These are phyloP conservation scores for Pachliopta kotzebuea DNA, from an alignment of 2,888 invertebrate genomes.

Conservation along the genomic window DNA sequence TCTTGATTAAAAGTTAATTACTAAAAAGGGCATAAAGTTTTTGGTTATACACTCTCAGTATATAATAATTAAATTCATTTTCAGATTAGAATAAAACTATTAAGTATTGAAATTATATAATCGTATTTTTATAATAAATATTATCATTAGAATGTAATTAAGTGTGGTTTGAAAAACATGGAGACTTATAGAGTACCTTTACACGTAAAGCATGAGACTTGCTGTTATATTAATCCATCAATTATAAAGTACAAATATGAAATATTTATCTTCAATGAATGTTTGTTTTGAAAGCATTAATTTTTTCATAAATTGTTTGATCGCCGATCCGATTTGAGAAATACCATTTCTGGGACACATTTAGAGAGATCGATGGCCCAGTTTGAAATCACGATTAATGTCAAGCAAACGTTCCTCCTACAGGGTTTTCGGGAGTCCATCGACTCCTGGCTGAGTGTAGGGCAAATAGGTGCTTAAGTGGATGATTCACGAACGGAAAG, in stretches of 20 bases:
- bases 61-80: too few relatives aligned
- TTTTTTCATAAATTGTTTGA: conserved; percentile 29
- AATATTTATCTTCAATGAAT: not conserved
- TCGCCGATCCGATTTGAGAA: not conserved
- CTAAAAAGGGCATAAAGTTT: not conserved
- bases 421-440: conserved; percentile 25
- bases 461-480: conserved; percentile 36
- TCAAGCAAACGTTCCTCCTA: conserved; percentile 25
- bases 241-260: not conserved
- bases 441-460: conserved; percentile 34
- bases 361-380: conserved; percentile 24
- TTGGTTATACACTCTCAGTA: too few relatives aligned
- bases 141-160: too few relatives aligned
- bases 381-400: conserved; percentile 23
- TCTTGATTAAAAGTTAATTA: not conserved
- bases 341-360: conserved; percentile 24
- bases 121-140: too few relatives aligned
- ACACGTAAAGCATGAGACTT: too few relatives aligned
- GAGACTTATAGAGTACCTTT: too few relatives aligned
- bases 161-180: too few relatives aligned
- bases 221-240: not conserved
- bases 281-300: conserved; percentile 10
- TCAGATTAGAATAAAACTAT: too few relatives aligned
- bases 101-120: too few relatives aligned
- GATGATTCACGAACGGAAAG: conserved; percentile 45